Percentiles rank a stretch among this genome's conserved stretches.
These are phyloP conservation scores for Enteromius fasciolatus DNA, from an alignment of 2,797 vertebrate species.

Conservation along the genomic window DNA sequence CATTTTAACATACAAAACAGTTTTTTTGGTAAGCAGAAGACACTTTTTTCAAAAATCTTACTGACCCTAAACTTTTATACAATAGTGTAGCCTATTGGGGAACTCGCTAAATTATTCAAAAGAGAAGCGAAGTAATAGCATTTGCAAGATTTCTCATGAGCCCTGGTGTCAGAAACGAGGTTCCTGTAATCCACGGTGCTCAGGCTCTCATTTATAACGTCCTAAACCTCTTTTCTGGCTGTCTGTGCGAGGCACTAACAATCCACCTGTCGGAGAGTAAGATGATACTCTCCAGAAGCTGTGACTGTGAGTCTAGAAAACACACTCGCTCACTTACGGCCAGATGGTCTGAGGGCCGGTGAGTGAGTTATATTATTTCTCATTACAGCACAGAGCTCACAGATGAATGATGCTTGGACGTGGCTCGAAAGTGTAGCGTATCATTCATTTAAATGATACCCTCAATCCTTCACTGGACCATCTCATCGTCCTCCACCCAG, in stretches of 20 bases:
- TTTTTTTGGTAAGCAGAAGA: not conserved
- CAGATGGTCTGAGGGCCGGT: slow-evolving; percentile 46
- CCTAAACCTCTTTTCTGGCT: slow-evolving; percentile 27
- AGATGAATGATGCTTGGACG: slow-evolving; percentile 48
- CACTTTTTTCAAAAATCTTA: not conserved
- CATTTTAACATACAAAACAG: not conserved
- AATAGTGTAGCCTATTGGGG: not conserved
- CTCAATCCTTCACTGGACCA: slow-evolving; percentile 18
- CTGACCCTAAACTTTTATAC: not conserved
- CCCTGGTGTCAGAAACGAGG: not conserved
- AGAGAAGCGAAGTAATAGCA: not conserved
- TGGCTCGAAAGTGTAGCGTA: slow-evolving; percentile 12
- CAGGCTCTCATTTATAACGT: slow-evolving; percentile 30
- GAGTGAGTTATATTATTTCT: slow-evolving; percentile 53
- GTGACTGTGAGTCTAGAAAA: slow-evolving; percentile 39
- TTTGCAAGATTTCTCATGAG: slow-evolving; percentile 10
- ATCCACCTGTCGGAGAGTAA: slow-evolving; percentile 61
- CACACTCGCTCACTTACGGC: slow-evolving; percentile 26
- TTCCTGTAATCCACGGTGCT: not conserved
- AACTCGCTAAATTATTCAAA: not conserved
- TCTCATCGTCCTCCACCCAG: slow-evolving; percentile 27
- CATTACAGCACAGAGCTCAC: slow-evolving; percentile 36
- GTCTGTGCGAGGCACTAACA: slow-evolving; percentile 16
- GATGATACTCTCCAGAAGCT: slow-evolving; percentile 52
- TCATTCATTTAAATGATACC: slow-evolving; percentile 28